A percentile compares a stretch with the other conserved stretches of the same genome.
Conservation (phyloP, 2,113 vertebrate species). For the Plotosus lineatus region DNA sequence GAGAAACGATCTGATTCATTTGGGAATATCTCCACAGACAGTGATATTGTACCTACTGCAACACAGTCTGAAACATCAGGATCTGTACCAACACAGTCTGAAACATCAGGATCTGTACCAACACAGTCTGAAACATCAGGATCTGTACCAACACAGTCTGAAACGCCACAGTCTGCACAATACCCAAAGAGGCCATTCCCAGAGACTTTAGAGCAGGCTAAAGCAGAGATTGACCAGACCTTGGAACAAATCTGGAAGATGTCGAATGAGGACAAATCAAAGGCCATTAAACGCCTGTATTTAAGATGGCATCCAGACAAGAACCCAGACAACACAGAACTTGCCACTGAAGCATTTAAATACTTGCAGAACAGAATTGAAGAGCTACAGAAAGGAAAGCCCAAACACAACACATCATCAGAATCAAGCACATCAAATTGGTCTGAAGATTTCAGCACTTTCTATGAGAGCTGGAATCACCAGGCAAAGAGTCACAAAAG, state of each 20-base stretch:
- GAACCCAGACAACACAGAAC: constrained; percentile 61
- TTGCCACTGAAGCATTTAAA: constrained; percentile 69
- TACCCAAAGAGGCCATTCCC: constrained; percentile 39
- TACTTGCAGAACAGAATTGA: constrained; percentile 69
- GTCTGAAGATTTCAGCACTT: constrained; percentile 55
- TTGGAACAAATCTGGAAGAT: constrained; percentile 71
- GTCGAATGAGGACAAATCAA: constrained; percentile 62
- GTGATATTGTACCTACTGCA: not conserved
- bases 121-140: not conserved
- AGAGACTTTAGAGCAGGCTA: constrained; percentile 65
- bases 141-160: not conserved
- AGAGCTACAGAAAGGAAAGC: constrained; percentile 52
- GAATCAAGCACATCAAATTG: not conserved
- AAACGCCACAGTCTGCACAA: not conserved
- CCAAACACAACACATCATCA: not conserved
- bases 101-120: not conserved
- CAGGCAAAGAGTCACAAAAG: constrained; percentile 69
- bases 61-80: not conserved
- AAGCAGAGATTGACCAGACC: constrained; percentile 72
- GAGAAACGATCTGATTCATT: constrained; percentile 41
- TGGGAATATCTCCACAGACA: constrained; percentile 30
- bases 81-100: not conserved
- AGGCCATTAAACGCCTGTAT: constrained; percentile 75
- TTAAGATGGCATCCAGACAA: constrained; percentile 80
- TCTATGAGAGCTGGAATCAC: constrained; percentile 67